A percentile compares a stretch with the other conserved stretches of the same genome.
phyloP scores from a whole-genome alignment of 2,888 invertebrate genomes.

The Colletes collaris region DNA sequence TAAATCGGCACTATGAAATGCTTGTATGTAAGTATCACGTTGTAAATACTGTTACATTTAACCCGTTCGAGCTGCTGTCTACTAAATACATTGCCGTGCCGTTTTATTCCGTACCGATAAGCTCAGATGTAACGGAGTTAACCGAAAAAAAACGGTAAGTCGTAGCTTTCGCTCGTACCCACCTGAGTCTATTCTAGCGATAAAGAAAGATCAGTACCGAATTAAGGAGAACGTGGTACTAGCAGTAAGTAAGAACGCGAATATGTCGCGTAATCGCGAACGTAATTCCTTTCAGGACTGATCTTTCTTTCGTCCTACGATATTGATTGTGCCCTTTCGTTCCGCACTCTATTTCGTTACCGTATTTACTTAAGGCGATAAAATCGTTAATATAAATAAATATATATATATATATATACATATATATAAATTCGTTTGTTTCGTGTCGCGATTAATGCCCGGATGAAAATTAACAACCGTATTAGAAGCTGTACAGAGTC shows the following conservation, averaged over 20 bases:
- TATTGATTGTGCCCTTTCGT: conserved; percentile 10
- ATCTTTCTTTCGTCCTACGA: conserved; percentile 7
- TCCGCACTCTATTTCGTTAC: not conserved
- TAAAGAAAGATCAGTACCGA: not conserved
- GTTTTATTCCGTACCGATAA: conserved; percentile 67
- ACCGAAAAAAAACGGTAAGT: conserved; percentile 16
- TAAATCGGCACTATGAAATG: conserved; percentile 71
- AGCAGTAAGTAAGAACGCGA: too few species aligned
- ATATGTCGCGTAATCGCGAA: too few species aligned
- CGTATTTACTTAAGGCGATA: conserved; percentile 8
- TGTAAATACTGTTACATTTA: conserved; percentile 75
- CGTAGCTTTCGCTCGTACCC: conserved; percentile 39
- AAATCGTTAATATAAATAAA: too few species aligned
- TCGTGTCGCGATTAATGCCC: not conserved
- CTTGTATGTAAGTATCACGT: conserved; percentile 71
- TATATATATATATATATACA: too few species aligned
- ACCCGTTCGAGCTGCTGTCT: conserved; percentile 69
- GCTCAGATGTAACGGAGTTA: conserved; percentile 47
- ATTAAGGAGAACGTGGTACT: too few species aligned
- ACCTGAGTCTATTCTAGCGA: not conserved
- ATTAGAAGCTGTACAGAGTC: not conserved
- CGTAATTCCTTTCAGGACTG: not conserved
- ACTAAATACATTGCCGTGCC: conserved; percentile 67
- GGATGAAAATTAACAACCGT: not conserved
- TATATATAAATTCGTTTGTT: conserved; percentile 1